phyloP scores from a whole-genome alignment of 2,113 vertebrate species.

The Coryphaenoides rupestris region DNA sequence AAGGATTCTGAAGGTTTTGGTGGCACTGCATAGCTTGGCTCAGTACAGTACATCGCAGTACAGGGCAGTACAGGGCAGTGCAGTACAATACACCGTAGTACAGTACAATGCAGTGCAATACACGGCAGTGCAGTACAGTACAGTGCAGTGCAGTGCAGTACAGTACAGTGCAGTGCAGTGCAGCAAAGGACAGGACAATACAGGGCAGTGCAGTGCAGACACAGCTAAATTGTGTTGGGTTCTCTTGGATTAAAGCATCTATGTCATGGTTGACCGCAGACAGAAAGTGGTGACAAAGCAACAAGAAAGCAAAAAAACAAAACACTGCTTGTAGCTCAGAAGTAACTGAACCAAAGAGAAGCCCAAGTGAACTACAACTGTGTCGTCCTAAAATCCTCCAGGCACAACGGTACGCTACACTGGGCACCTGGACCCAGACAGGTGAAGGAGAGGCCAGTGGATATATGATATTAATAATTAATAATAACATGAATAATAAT shows the following conservation, averaged over 20 bases:
- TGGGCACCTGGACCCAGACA: too few relatives aligned
- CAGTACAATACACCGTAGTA: too few relatives aligned
- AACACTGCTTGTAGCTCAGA: background rate
- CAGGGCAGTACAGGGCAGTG: background rate
- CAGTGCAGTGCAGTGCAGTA: background rate
- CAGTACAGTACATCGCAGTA: background rate
- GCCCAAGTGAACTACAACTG: slow-evolving; percentile 29
- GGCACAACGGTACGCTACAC: slow-evolving; percentile 19
- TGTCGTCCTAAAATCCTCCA: slow-evolving; percentile 37
- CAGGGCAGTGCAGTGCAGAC: too few relatives aligned
- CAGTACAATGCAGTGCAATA: too few relatives aligned
- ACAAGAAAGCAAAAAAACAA: background rate
- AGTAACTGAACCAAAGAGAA: background rate
- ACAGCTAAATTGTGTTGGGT: background rate
- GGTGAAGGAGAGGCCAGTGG: too few relatives aligned
- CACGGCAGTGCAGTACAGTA: too few relatives aligned
- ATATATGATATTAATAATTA: too few relatives aligned
- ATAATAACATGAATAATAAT: too few relatives aligned
- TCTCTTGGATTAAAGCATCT: too few relatives aligned
- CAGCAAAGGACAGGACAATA: too few relatives aligned
- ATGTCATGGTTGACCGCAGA: too few relatives aligned
- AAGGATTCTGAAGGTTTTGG: slow-evolving; percentile 1
- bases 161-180: too few relatives aligned
- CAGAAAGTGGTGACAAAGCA: background rate
- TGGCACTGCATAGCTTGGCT: slow-evolving; percentile 3